Conservation (phyloP, 2,888 invertebrate genomes). For the Amitus sp. region DNA sequence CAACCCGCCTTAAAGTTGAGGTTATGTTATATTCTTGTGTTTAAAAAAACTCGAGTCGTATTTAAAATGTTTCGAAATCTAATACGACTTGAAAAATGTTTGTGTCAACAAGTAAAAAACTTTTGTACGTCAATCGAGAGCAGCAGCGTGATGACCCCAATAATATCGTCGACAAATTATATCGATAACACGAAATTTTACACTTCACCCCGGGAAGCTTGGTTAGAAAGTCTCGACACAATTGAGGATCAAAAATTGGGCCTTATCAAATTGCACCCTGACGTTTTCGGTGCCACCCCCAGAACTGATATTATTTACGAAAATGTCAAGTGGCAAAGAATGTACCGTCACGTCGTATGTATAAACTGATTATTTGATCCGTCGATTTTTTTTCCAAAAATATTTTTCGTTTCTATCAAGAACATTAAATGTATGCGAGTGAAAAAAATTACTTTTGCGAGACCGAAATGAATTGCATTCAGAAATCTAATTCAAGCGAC, state of each 20-base stretch:
- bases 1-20: constrained; percentile 4
- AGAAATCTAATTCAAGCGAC: too few relatives aligned
- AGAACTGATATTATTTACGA: constrained; percentile 87
- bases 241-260: constrained; percentile 83
- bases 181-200: constrained; percentile 57
- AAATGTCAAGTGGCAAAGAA: constrained; percentile 87
- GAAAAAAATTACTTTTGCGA: too few relatives aligned
- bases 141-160: constrained; percentile 48
- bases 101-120: constrained; percentile 35
- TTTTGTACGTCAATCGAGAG: constrained; percentile 42
- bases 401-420: neutral
- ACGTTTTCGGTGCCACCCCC: constrained; percentile 84
- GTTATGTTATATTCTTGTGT: too few relatives aligned
- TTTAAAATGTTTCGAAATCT: constrained; percentile 53
- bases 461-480: too few relatives aligned
- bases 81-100: constrained; percentile 37
- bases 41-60: too few relatives aligned
- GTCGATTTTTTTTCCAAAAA: neutral
- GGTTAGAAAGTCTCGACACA: constrained; percentile 86
- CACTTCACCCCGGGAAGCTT: constrained; percentile 78
- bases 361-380: neutral
- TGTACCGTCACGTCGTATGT: constrained; percentile 81
- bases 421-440: neutral
- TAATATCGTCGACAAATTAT: constrained; percentile 57
- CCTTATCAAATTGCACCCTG: constrained; percentile 88